Percentiles rank a stretch among this genome's conserved stretches.
Conservation (phyloP, 2,888 invertebrate species). For the Cheilosia vernalis region DNA sequence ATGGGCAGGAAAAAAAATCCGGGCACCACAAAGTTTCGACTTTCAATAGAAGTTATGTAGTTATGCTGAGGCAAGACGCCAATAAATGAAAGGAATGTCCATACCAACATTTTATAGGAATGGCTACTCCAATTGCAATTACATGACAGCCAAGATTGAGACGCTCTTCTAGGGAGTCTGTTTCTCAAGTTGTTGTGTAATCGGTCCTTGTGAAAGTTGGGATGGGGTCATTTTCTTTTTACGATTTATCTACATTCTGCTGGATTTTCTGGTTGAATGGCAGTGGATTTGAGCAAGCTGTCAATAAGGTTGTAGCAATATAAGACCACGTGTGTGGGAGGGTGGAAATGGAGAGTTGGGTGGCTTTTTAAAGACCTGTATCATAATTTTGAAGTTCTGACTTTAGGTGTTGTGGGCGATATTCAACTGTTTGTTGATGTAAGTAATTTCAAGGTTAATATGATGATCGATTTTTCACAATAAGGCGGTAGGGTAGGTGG, state of each 20-base stretch:
- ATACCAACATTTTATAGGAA: not conserved
- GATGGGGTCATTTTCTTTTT: constrained; percentile 5
- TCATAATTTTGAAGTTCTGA: no score
- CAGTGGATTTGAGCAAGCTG: not conserved
- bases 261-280: constrained; percentile 1
- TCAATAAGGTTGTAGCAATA: no score
- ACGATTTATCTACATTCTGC: not conserved
- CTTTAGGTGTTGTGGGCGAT: no score
- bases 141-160: constrained; percentile 2
- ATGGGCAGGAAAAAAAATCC: constrained; percentile 13
- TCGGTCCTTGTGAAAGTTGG: constrained; percentile 16
- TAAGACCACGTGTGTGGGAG: no score
- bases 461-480: no score
- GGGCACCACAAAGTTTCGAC: constrained; percentile 14
- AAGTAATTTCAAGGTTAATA: no score
- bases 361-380: no score
- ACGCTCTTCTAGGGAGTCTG: constrained; percentile 2
- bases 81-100: constrained; percentile 5
- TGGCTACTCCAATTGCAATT: constrained; percentile 8
- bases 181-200: constrained; percentile 22
- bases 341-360: no score
- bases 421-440: no score
- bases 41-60: not conserved
- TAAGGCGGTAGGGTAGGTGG: no score
- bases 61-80: not conserved